phyloP scores from a whole-genome alignment of 2,888 invertebrate species.

The Mamestra brassicae region DNA sequence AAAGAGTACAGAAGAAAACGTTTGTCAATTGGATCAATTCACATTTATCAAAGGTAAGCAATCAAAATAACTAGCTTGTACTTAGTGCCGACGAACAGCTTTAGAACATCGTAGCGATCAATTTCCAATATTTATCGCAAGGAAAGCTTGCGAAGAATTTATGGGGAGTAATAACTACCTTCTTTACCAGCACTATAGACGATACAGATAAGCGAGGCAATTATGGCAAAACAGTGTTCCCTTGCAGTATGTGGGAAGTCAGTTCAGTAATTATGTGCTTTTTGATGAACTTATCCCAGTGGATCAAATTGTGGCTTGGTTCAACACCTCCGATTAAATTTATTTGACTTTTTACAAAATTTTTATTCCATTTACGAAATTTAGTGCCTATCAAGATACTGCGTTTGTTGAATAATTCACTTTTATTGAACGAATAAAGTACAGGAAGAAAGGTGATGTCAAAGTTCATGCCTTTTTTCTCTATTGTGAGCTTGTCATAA shows the following conservation, averaged over 20 bases:
- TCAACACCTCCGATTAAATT: not conserved
- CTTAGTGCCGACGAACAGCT: not conserved
- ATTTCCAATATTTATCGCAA: slow-evolving; percentile 18
- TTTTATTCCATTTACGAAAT: not conserved
- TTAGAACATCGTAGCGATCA: not conserved
- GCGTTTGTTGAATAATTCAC: not conserved
- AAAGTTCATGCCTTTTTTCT: no score
- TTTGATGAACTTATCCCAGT: not conserved
- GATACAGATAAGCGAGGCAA: slow-evolving; percentile 10
- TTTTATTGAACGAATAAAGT: slow-evolving; percentile 5
- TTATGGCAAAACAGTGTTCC: slow-evolving; percentile 14
- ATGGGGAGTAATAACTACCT: slow-evolving; percentile 42
- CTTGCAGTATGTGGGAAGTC: not conserved
- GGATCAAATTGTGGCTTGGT: not conserved
- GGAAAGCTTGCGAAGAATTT: slow-evolving; percentile 29
- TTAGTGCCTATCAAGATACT: not conserved
- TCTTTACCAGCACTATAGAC: not conserved
- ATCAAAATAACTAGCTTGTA: slow-evolving; percentile 8
- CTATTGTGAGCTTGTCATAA: no score
- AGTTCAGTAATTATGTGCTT: slow-evolving; percentile 4
- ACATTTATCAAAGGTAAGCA: slow-evolving; percentile 97
- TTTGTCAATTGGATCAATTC: slow-evolving; percentile 99
- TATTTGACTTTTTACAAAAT: not conserved
- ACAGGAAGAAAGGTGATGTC: not conserved
- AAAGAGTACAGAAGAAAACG: slow-evolving; percentile 99